These are phyloP conservation scores for Bucorvus abyssinicus DNA, from an alignment of 2,797 vertebrate species.

Conservation along the genomic window DNA sequence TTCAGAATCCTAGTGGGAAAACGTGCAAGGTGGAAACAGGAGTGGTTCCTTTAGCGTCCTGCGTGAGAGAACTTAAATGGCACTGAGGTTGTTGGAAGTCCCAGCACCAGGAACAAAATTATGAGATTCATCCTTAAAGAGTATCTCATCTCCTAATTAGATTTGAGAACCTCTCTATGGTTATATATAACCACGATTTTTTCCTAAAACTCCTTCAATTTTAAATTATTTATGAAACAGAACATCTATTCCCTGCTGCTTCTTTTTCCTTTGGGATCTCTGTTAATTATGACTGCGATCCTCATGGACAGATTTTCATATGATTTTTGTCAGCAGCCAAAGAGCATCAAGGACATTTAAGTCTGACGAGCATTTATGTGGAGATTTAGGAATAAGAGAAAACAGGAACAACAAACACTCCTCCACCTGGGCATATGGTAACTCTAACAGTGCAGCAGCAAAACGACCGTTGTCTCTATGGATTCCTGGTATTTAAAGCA, in stretches of 20 bases:
- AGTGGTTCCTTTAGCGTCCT: not conserved
- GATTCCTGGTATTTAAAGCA: not conserved
- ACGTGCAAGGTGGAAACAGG: not conserved
- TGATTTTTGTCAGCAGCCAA: not conserved
- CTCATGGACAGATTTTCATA: not conserved
- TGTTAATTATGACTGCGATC: not conserved
- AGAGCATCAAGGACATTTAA: not conserved
- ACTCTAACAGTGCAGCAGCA: not conserved
- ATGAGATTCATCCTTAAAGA: not conserved
- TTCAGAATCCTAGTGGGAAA: not conserved
- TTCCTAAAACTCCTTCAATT: not conserved
- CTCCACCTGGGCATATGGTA: not conserved
- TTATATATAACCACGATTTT: not conserved
- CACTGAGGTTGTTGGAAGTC: rapidly evolving
- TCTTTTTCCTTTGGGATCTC: not conserved
- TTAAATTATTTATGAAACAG: not conserved
- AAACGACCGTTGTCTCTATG: not conserved
- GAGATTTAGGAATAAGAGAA: not conserved
- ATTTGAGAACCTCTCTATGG: not conserved
- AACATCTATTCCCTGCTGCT: not conserved
- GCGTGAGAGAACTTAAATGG: not conserved
- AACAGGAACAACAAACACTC: not conserved
- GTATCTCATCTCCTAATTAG: not conserved
- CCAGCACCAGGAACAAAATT: not conserved
- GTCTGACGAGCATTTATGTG: not conserved